phyloP scores from a whole-genome alignment of 2,888 invertebrate species.

The Eristalis intricaria region DNA sequence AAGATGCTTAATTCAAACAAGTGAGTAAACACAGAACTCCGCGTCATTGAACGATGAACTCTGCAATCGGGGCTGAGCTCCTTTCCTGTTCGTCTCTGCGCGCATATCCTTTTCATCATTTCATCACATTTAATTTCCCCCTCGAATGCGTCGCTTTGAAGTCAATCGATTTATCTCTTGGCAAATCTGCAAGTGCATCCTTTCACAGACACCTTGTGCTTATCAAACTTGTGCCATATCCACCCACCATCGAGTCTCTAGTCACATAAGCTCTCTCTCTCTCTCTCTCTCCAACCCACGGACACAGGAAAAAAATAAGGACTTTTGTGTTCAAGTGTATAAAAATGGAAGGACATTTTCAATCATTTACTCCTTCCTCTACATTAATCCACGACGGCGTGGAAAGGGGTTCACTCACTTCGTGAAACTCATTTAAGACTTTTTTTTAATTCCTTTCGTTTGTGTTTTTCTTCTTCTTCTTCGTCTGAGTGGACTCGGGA shows the following conservation, averaged over 20 bases:
- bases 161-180: conserved; percentile 37
- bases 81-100: neutral
- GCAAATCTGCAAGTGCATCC: conserved; percentile 14
- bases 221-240: conserved; percentile 59
- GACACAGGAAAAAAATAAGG: conserved; percentile 3
- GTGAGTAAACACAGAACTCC: neutral
- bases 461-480: conserved; percentile 10
- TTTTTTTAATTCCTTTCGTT: conserved; percentile 13
- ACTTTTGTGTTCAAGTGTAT: conserved; percentile 59
- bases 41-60: neutral
- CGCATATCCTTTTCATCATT: conserved; percentile 22
- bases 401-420: conserved; percentile 29
- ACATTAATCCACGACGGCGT: conserved; percentile 67
- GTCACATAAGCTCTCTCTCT: neutral
- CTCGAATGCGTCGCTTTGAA: conserved; percentile 44
- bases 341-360: conserved; percentile 65
- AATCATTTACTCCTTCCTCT: conserved; percentile 68
- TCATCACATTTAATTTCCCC: conserved; percentile 40
- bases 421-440: conserved; percentile 67
- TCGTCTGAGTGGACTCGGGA: conserved; percentile 14
- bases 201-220: neutral
- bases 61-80: no score
- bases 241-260: conserved; percentile 1
- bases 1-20: neutral
- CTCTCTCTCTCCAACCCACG: neutral